phyloP scores from a whole-genome alignment of 1,140 invertebrate genomes.

The Holotrichia oblita region DNA sequence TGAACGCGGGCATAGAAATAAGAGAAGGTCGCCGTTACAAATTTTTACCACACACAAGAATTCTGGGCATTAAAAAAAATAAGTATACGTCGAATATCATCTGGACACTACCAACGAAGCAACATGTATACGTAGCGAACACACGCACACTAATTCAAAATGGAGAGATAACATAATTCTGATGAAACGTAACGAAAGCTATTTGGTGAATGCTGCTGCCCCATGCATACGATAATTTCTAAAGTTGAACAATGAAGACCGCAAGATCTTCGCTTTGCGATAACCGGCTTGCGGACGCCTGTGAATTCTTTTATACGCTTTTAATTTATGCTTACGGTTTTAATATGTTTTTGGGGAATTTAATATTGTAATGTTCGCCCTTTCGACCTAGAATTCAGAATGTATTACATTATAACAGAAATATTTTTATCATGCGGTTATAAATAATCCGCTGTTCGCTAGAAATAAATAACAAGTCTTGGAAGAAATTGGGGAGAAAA shows the following conservation, averaged over 20 bases:
- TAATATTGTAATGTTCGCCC: slow-evolving; percentile 24
- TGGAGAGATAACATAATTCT: slow-evolving; percentile 28
- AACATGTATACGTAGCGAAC: neutral
- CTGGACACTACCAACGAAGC: neutral
- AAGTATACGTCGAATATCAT: neutral
- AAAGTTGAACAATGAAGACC: slow-evolving; percentile 36
- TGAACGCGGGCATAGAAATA: slow-evolving; percentile 22
- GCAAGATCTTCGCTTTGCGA: slow-evolving; percentile 17
- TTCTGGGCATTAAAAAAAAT: slow-evolving; percentile 17
- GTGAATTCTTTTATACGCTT: slow-evolving; percentile 32
- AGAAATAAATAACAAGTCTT: too few relatives aligned
- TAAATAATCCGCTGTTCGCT: neutral
- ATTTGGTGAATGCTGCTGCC: slow-evolving; percentile 30
- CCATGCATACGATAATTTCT: slow-evolving; percentile 20
- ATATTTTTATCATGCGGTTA: neutral
- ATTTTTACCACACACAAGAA: slow-evolving; percentile 35
- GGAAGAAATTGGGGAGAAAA: neutral
- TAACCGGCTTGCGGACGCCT: neutral
- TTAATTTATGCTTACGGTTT: slow-evolving; percentile 30
- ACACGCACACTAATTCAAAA: slow-evolving; percentile 28
- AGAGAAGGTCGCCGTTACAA: slow-evolving; percentile 22
- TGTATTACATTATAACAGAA: slow-evolving; percentile 11
- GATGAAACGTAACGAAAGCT: slow-evolving; percentile 36
- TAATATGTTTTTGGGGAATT: slow-evolving; percentile 31
- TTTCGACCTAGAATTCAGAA: slow-evolving; percentile 26